These are phyloP conservation scores for Phorcus lineatus DNA, from an alignment of 2,888 invertebrate genomes.

Conservation along the genomic window DNA sequence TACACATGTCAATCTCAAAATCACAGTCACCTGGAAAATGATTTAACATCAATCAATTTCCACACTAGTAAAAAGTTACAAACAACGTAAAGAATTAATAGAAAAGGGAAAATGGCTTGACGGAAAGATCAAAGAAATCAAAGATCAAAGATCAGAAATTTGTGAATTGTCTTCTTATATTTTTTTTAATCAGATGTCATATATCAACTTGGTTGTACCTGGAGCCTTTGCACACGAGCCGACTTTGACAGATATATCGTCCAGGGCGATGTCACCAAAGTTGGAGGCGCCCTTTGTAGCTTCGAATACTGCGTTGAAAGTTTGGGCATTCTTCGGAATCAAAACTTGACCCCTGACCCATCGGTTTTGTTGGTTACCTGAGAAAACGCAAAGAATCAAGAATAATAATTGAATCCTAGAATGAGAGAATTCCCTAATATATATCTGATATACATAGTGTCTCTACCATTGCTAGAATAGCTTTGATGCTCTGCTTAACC, in stretches of 20 bases:
- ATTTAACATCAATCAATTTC: neutral
- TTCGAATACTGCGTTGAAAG: constrained; percentile 56
- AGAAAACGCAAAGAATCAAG: neutral
- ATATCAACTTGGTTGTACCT: neutral
- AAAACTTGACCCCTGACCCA: constrained; percentile 58
- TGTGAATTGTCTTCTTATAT: too few relatives aligned
- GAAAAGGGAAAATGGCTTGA: too few relatives aligned
- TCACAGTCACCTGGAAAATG: constrained; percentile 54
- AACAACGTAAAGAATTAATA: too few relatives aligned
- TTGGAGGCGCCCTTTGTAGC: constrained; percentile 52
- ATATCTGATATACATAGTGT: too few relatives aligned
- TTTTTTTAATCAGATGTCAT: too few relatives aligned
- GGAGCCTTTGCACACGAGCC: constrained; percentile 45
- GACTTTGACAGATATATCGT: constrained; percentile 49
- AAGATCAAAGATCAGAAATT: too few relatives aligned
- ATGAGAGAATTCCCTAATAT: too few relatives aligned
- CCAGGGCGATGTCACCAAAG: constrained; percentile 58
- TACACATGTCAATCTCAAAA: constrained; percentile 64
- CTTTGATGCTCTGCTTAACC: too few relatives aligned
- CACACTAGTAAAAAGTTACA: too few relatives aligned
- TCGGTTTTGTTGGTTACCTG: constrained; percentile 61
- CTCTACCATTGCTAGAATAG: too few relatives aligned
- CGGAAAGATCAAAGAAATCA: too few relatives aligned
- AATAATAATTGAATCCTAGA: neutral
- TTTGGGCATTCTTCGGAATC: constrained; percentile 34